Conservation (phyloP, 2,888 invertebrate species). For the Xestia sexstrigata region DNA sequence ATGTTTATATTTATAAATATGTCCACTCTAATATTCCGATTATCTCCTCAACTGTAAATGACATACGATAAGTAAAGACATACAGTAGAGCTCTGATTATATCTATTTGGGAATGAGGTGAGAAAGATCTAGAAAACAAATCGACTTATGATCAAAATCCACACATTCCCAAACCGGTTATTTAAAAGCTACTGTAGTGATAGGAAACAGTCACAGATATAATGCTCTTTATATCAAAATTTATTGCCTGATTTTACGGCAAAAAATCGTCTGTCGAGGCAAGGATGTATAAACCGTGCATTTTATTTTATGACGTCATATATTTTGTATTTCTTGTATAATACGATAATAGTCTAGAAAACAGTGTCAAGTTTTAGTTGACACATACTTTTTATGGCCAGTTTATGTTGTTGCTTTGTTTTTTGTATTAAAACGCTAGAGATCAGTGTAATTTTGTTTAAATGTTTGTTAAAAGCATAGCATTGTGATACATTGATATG, state of each 20-base stretch:
- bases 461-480: conserved; percentile 8
- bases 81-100: conserved; percentile 23
- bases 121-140: background rate
- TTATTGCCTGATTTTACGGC: conserved; percentile 35
- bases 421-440: conserved; percentile 23
- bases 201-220: conserved; percentile 50
- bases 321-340: conserved; percentile 63
- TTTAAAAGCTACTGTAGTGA: conserved; percentile 18
- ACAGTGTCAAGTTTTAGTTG: conserved; percentile 64
- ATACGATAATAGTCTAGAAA: conserved; percentile 51
- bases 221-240: conserved; percentile 35
- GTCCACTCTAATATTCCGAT: conserved; percentile 61
- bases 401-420: conserved; percentile 51
- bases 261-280: conserved; percentile 40
- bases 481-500: conserved; percentile 19
- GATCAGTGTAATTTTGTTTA: background rate
- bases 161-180: background rate
- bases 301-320: conserved; percentile 61
- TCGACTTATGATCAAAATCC: background rate
- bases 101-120: conserved; percentile 6
- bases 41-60: conserved; percentile 55
- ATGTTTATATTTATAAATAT: conserved; percentile 77
- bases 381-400: conserved; percentile 45
- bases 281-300: conserved; percentile 53
- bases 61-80: conserved; percentile 41